Conservation (phyloP, 2,888 invertebrate genomes). For the Cerceris rybyensis region DNA sequence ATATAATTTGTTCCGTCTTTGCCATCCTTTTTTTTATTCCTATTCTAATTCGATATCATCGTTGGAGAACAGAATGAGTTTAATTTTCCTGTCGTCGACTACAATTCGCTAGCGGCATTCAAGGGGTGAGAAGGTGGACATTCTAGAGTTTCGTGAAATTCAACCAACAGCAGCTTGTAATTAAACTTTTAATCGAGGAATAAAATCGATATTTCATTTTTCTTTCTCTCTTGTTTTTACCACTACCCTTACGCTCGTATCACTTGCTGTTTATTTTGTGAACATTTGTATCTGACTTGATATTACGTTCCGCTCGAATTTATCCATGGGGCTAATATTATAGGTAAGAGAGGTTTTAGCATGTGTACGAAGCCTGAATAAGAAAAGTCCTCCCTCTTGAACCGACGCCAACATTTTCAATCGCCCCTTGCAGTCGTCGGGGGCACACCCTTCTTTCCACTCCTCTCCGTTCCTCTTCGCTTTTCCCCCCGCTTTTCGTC, state of each 20-base stretch:
- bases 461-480: conserved; percentile 34
- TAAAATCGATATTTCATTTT: conserved; percentile 26
- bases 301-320: conserved; percentile 64
- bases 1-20: background rate
- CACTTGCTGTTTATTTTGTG: conserved; percentile 5
- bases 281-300: conserved; percentile 44
- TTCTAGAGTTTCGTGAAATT: conserved; percentile 14
- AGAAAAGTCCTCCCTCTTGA: conserved; percentile 70
- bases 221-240: background rate
- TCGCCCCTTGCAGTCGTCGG: conserved; percentile 72
- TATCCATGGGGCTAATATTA: conserved; percentile 67
- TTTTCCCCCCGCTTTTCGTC: conserved; percentile 45
- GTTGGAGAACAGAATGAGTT: conserved; percentile 15
- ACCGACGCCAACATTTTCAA: conserved; percentile 77
- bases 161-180: conserved; percentile 16
- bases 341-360: conserved; percentile 66
- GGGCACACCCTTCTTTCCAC: conserved; percentile 25
- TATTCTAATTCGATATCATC: conserved; percentile 21
- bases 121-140: background rate
- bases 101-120: conserved; percentile 22
- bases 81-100: conserved; percentile 17
- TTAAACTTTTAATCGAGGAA: conserved; percentile 43
- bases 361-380: conserved; percentile 72
- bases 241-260: background rate
- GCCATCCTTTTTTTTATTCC: background rate